phyloP scores from a whole-genome alignment of 2,797 vertebrate genomes.

The Channa striata region DNA sequence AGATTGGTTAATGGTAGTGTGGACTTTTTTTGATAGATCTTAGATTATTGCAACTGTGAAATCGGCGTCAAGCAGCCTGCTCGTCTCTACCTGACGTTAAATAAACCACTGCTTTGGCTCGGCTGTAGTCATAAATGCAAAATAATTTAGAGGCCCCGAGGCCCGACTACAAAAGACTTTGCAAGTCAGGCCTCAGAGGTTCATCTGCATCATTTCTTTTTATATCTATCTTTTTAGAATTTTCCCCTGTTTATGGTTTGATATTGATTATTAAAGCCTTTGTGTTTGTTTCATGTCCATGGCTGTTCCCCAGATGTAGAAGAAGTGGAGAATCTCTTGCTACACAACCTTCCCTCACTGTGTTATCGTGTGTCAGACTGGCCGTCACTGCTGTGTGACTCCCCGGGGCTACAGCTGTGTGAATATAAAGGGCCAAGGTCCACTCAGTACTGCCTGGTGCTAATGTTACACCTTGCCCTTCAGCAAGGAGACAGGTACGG shows the following conservation, averaged over 20 bases:
- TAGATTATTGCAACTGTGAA: slow-evolving; percentile 15
- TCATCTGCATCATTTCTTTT: slow-evolving; percentile 24
- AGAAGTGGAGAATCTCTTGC: slow-evolving; percentile 86
- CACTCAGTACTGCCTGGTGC: slow-evolving; percentile 88
- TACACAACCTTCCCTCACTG: slow-evolving; percentile 84
- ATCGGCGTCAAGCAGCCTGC: background rate
- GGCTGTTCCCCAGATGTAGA: slow-evolving; percentile 75
- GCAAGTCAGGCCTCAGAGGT: slow-evolving; percentile 21
- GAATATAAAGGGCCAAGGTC: slow-evolving; percentile 80
- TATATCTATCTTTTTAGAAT: slow-evolving; percentile 10
- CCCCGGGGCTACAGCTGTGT: slow-evolving; percentile 75
- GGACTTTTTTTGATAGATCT: background rate
- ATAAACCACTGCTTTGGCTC: slow-evolving; percentile 9
- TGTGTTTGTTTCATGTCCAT: slow-evolving; percentile 20
- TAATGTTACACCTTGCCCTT: slow-evolving; percentile 87
- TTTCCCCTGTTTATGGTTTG: background rate
- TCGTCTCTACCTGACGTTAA: background rate
- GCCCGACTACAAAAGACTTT: background rate
- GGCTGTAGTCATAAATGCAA: slow-evolving; percentile 20
- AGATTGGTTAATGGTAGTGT: slow-evolving; percentile 27
- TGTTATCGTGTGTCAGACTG: slow-evolving; percentile 85
- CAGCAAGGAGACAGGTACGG: slow-evolving; percentile 89
- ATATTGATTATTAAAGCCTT: slow-evolving; percentile 6
- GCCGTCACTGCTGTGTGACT: slow-evolving; percentile 85
- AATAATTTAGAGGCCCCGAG: slow-evolving; percentile 6